These are phyloP conservation scores for Nomada ruficornis DNA, from an alignment of 2,888 invertebrate species.

Conservation along the genomic window DNA sequence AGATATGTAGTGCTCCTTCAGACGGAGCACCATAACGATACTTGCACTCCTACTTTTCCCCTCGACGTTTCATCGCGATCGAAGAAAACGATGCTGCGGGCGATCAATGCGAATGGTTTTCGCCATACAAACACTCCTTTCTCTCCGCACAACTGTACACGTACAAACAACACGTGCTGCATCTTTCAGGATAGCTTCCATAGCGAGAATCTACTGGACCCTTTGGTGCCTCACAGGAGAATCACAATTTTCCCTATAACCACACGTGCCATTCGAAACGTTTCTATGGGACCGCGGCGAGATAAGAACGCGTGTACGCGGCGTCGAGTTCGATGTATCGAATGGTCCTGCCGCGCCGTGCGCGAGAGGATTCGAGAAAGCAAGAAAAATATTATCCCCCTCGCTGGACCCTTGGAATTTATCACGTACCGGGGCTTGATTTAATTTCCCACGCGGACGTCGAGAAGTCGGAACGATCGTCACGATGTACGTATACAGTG, in stretches of 20 bases:
- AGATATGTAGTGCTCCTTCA: not conserved
- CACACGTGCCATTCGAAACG: slow-evolving; percentile 39
- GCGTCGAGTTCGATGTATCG: slow-evolving; percentile 10
- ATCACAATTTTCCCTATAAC: slow-evolving; percentile 48
- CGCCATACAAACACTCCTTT: not conserved
- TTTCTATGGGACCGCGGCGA: slow-evolving; percentile 31
- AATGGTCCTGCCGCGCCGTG: slow-evolving; percentile 12
- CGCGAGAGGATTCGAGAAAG: not conserved
- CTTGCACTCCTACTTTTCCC: not conserved
- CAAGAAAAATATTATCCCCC: slow-evolving; percentile 7
- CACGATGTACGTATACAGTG: not conserved
- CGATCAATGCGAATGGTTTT: slow-evolving; percentile 13
- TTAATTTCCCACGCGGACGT: slow-evolving; percentile 31
- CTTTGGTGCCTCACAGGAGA: slow-evolving; percentile 18
- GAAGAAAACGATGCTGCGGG: slow-evolving; percentile 26
- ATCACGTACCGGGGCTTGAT: slow-evolving; percentile 20
- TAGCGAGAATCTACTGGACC: slow-evolving; percentile 39
- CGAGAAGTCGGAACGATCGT: not conserved
- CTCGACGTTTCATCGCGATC: not conserved
- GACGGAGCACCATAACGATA: slow-evolving; percentile 2
- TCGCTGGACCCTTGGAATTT: slow-evolving; percentile 28
- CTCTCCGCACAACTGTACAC: not conserved
- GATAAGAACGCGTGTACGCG: slow-evolving; percentile 35
- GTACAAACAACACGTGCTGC: slow-evolving; percentile 2
- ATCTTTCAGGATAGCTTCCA: slow-evolving; percentile 27